A percentile compares a stretch with the other conserved stretches of the same genome.
Conservation (phyloP, 1,140 invertebrate genomes). For the Drosophila cardini region DNA sequence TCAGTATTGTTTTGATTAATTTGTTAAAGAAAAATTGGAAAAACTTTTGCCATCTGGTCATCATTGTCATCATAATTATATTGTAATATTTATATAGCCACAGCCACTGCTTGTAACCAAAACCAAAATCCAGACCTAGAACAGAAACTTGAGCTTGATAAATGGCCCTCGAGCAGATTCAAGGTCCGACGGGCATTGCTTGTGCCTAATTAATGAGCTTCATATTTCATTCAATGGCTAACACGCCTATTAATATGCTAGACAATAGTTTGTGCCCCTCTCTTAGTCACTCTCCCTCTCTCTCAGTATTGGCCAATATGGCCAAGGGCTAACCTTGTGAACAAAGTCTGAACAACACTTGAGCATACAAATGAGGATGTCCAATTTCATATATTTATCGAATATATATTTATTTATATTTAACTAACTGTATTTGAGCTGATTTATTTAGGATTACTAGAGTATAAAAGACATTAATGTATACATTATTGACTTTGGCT, state of each 20-base stretch:
- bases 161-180: conserved; percentile 57
- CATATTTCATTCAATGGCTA: conserved; percentile 39
- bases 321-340: background rate
- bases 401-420: background rate
- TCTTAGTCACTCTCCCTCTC: too few species aligned
- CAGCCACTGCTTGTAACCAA: background rate
- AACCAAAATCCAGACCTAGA: background rate
- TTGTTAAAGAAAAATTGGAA: conserved; percentile 60
- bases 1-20: conserved; percentile 39
- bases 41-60: conserved; percentile 56
- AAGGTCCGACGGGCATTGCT: conserved; percentile 58
- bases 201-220: conserved; percentile 69
- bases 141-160: conserved; percentile 64
- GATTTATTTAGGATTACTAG: background rate
- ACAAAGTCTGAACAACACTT: background rate
- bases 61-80: conserved; percentile 71
- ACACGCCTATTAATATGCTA: conserved; percentile 50
- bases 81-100: conserved; percentile 63
- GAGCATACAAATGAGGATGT: background rate
- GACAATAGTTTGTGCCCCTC: conserved; percentile 27
- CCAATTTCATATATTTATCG: background rate
- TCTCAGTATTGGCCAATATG: background rate
- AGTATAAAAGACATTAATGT: too few species aligned
- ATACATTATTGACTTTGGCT: too few species aligned
- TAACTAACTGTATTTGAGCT: background rate